phyloP scores from a whole-genome alignment of 2,888 invertebrate genomes.

The Erpobdella octoculata region DNA sequence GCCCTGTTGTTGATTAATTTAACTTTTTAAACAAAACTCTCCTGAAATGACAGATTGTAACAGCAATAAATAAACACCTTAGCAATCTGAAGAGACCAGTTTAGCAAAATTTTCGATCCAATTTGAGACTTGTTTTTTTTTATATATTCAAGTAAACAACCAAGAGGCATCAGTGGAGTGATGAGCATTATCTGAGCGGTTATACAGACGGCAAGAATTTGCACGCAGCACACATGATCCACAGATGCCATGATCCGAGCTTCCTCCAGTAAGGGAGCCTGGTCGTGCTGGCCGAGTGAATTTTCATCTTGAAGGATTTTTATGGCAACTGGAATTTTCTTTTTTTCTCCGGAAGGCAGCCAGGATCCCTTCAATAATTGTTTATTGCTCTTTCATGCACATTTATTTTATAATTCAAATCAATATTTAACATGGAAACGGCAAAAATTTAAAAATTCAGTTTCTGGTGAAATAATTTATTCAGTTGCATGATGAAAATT shows the following conservation, averaged over 20 bases:
- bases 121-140: conserved; percentile 82
- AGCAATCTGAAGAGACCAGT: conserved; percentile 97
- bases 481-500: neutral
- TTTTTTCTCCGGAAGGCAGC: conserved; percentile 46
- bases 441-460: neutral
- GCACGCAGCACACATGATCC: conserved; percentile 86
- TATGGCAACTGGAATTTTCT: conserved; percentile 83
- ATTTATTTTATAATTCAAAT: neutral
- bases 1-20: conserved; percentile 49
- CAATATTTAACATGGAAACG: neutral
- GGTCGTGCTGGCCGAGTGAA: neutral
- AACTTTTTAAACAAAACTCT: neutral
- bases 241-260: conserved; percentile 96
- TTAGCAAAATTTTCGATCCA: conserved; percentile 83
- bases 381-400: neutral
- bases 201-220: conserved; percentile 88
- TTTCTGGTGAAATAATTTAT: neutral
- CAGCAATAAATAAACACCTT: conserved; percentile 42
- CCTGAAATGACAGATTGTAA: neutral
- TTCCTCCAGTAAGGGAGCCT: conserved; percentile 72
- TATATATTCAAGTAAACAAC: conserved; percentile 88
- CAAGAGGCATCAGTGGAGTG: conserved; percentile 92
- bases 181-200: conserved; percentile 84
- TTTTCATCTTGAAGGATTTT: conserved; percentile 60
- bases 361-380: conserved; percentile 46